Percentiles rank a stretch among this genome's conserved stretches.
These are phyloP conservation scores for Odontocolon sp. DNA, from an alignment of 2,888 invertebrate genomes.

Conservation along the genomic window DNA sequence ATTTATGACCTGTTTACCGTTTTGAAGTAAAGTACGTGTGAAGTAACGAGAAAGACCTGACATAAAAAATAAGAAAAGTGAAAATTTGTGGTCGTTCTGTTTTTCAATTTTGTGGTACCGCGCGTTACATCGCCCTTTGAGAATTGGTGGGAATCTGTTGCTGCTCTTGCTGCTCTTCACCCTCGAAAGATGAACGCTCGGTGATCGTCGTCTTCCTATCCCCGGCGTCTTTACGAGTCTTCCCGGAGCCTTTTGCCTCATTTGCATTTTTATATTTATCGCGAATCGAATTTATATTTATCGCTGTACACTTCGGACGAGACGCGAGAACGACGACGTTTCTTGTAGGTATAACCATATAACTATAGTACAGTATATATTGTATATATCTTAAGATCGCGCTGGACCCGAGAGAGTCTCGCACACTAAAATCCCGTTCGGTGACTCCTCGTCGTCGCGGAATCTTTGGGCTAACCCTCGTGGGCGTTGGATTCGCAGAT, in stretches of 20 bases:
- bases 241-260: constrained; percentile 60
- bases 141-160: constrained; percentile 22
- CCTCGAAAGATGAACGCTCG: constrained; percentile 62
- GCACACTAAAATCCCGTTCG: constrained; percentile 55
- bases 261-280: constrained; percentile 78
- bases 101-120: constrained; percentile 38
- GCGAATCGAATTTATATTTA: constrained; percentile 68
- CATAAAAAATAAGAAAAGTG: background rate
- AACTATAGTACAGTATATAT: constrained; percentile 24
- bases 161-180: constrained; percentile 13
- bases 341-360: constrained; percentile 30
- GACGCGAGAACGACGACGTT: constrained; percentile 42
- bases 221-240: constrained; percentile 55
- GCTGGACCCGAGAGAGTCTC: constrained; percentile 29
- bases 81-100: constrained; percentile 35
- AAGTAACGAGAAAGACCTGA: constrained; percentile 26
- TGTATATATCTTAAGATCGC: constrained; percentile 25
- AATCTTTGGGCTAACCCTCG: constrained; percentile 43
- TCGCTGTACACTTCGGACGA: constrained; percentile 53
- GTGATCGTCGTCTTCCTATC: constrained; percentile 46
- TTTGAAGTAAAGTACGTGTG: constrained; percentile 48
- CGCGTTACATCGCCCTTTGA: constrained; percentile 33
- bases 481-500: constrained; percentile 50
- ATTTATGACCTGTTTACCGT: constrained; percentile 42
- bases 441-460: constrained; percentile 53